phyloP scores from a whole-genome alignment of 1,140 invertebrate species.

The Tenebrio molitor region DNA sequence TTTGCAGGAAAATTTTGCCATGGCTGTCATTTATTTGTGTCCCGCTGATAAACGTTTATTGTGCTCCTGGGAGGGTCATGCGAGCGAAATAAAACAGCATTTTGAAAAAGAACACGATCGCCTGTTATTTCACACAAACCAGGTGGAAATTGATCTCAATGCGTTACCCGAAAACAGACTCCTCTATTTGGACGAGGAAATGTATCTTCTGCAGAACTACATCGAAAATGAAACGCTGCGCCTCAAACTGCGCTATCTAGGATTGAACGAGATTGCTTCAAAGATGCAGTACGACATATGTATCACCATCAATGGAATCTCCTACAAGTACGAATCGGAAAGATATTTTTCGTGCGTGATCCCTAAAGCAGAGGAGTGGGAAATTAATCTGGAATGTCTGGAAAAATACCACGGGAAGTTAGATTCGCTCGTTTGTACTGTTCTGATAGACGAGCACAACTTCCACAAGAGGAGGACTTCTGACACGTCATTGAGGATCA shows the following conservation, averaged over 20 bases:
- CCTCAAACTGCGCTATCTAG: slow-evolving; percentile 67
- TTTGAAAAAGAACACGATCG: slow-evolving; percentile 59
- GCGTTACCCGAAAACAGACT: slow-evolving; percentile 56
- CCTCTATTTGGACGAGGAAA: slow-evolving; percentile 55
- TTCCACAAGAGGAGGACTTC: not conserved
- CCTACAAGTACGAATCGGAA: not conserved
- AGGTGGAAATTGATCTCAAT: slow-evolving; percentile 51
- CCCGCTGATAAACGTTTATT: slow-evolving; percentile 57
- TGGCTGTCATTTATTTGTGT: slow-evolving; percentile 59
- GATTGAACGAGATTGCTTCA: slow-evolving; percentile 56
- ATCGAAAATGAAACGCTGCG: slow-evolving; percentile 43
- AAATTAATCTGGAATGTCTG: slow-evolving; percentile 12
- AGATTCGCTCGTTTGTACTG: not conserved
- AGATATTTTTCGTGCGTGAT: not conserved
- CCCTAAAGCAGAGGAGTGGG: not conserved
- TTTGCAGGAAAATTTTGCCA: slow-evolving; percentile 1
- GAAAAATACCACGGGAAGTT: slow-evolving; percentile 3
- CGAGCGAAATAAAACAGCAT: slow-evolving; percentile 59
- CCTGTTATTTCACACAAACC: slow-evolving; percentile 52
- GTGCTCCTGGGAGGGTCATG: slow-evolving; percentile 60
- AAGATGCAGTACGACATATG: slow-evolving; percentile 56
- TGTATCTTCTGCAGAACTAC: slow-evolving; percentile 59
- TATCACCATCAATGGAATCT: slow-evolving; percentile 34
- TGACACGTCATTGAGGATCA: slow-evolving; percentile 1
- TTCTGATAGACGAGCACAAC: not conserved